Percentiles rank a stretch among this genome's conserved stretches.
Evolutionary conservation across 37 sponge, comb jelly and placozoan species (phyloP).

Genomic region (Amphimedon queenslandica): DNA sequence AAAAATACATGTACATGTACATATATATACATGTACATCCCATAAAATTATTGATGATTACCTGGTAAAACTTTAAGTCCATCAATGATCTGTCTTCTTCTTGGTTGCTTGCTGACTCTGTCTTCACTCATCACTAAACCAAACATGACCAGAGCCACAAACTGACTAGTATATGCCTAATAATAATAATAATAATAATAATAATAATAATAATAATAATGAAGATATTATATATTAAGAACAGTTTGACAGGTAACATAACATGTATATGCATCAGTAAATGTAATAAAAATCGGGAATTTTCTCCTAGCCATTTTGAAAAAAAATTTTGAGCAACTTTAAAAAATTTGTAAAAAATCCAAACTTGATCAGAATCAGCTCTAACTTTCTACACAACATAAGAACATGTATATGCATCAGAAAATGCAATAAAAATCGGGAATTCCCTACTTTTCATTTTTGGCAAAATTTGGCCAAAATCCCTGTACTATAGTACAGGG

Average conservation of each 20-base stretch:
- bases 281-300: too few relatives aligned
- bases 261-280: background rate
- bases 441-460: too few relatives aligned
- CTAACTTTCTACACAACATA: too few relatives aligned
- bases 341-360: too few relatives aligned
- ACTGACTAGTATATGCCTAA: conserved; percentile 99
- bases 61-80: conserved; percentile 81
- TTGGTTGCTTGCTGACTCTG: conserved; percentile 77
- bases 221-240: too few relatives aligned
- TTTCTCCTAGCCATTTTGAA: too few relatives aligned
- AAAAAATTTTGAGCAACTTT: background rate
- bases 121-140: conserved; percentile 94
- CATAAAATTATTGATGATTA: too few relatives aligned
- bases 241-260: background rate
- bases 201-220: background rate
- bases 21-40: background rate
- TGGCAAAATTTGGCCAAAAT: too few relatives aligned
- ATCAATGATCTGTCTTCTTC: conserved; percentile 82
- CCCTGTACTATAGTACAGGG: too few relatives aligned
- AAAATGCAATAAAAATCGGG: too few relatives aligned
- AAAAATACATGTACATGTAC: background rate
- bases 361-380: too few relatives aligned
- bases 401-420: too few relatives aligned
- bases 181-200: background rate
- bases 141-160: conserved; percentile 95